Evolutionary conservation across 2,888 invertebrate species (phyloP).

Genomic region (Rhimphoctona megacephalus): DNA sequence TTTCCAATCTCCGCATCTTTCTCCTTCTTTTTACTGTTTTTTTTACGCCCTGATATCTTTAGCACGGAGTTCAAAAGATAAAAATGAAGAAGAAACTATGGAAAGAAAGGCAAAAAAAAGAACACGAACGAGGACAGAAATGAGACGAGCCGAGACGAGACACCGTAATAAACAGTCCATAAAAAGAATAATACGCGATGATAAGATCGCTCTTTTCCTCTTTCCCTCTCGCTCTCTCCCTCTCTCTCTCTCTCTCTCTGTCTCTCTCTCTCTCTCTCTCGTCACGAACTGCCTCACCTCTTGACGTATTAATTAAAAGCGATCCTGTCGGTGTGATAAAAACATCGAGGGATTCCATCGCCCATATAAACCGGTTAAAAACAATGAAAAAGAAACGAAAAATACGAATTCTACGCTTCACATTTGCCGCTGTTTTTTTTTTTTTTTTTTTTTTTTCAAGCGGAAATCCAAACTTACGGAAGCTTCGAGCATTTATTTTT

Average conservation of each 20-base stretch:
- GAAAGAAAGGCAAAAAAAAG: conserved; percentile 10
- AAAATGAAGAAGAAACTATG: conserved; percentile 1
- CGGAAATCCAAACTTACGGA: neutral
- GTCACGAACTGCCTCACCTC: conserved; percentile 40
- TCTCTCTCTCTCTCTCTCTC: conserved; percentile 12
- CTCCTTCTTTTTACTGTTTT: neutral
- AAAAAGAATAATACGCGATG: conserved; percentile 60
- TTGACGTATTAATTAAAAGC: conserved; percentile 66
- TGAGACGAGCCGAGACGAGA: conserved; percentile 51
- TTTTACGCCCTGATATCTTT: conserved; percentile 1
- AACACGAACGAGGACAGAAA: conserved; percentile 20
- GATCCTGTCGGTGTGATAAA: conserved; percentile 63
- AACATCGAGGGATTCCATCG: conserved; percentile 32
- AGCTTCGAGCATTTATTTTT: neutral
- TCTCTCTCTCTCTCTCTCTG: conserved; percentile 8
- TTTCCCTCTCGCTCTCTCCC: conserved; percentile 7
- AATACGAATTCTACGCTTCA: conserved; percentile 15
- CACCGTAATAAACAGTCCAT: conserved; percentile 65
- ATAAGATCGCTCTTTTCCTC: conserved; percentile 49
- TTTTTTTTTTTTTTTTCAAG: too few species aligned
- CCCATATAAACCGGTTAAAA: conserved; percentile 50
- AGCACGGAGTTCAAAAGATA: conserved; percentile 7
- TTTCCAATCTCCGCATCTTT: conserved; percentile 26
- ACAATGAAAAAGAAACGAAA: conserved; percentile 3
- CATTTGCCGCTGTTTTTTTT: conserved; percentile 33